Evolutionary conservation across 2,888 invertebrate genomes (phyloP).

Genomic region (Autographa gamma): DNA sequence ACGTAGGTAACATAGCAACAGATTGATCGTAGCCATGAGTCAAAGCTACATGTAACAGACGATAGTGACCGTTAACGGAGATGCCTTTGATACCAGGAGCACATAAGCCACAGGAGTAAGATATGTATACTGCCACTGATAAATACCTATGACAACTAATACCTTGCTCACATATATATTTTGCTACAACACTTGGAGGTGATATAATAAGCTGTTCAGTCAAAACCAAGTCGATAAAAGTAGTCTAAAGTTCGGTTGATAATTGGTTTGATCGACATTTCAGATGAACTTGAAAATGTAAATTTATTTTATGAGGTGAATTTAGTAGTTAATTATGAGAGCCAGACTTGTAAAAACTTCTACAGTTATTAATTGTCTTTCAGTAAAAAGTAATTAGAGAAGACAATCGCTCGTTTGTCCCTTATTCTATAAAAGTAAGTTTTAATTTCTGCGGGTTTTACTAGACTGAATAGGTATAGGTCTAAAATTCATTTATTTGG

Average conservation of each 20-base stretch:
- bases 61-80: not conserved
- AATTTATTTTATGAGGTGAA: not conserved
- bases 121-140: not conserved
- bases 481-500: slow-evolving; percentile 26
- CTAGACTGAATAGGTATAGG: slow-evolving; percentile 17
- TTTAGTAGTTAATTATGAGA: not conserved
- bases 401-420: slow-evolving; percentile 11
- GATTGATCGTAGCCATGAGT: not conserved
- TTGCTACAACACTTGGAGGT: not conserved
- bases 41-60: not conserved
- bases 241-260: no score
- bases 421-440: slow-evolving; percentile 11
- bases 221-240: not conserved
- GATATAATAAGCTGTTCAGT: not conserved
- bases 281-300: not conserved
- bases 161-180: not conserved
- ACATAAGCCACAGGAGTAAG: not conserved
- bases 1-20: not conserved
- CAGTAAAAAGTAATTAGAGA: not conserved
- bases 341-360: slow-evolving; percentile 4
- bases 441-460: slow-evolving; percentile 1
- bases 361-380: not conserved
- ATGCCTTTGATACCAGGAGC: not conserved
- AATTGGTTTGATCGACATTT: no score
- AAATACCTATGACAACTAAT: not conserved